phyloP scores from a whole-genome alignment of 2,797 vertebrate genomes.

The Prunella strophiata region DNA sequence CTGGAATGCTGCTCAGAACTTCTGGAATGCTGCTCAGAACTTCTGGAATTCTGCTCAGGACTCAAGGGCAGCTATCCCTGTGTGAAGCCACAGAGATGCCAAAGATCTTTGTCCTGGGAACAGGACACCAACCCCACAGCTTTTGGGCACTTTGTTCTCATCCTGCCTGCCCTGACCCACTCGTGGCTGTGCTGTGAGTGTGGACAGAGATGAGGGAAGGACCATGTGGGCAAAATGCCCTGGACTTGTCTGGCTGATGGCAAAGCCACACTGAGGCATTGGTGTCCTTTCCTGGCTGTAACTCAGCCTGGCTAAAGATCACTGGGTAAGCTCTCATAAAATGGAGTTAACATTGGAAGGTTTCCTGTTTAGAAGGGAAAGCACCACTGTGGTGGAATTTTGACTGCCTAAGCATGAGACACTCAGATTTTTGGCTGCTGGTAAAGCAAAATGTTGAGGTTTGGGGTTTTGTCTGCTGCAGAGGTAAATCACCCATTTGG shows the following conservation, averaged over 20 bases:
- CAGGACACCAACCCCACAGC: neutral
- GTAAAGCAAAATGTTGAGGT: neutral
- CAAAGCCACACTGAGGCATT: rapidly evolving
- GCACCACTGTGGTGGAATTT: neutral
- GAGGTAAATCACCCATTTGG: neutral
- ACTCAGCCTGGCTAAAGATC: neutral
- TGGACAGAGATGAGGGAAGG: neutral
- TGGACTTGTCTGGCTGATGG: neutral
- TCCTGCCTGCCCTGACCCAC: neutral
- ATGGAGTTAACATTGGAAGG: neutral
- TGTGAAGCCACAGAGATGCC: too few relatives aligned
- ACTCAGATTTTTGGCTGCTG: neutral
- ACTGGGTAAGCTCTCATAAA: neutral
- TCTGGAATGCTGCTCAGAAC: neutral
- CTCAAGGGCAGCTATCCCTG: rapidly evolving
- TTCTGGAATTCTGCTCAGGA: too few relatives aligned
- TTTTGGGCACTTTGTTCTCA: neutral
- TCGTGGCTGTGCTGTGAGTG: rapidly evolving
- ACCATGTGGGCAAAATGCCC: rapidly evolving
- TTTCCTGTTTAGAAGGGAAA: neutral
- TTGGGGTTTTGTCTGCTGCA: neutral
- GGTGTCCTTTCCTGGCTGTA: neutral
- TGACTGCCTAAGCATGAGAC: neutral
- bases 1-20: too few relatives aligned
- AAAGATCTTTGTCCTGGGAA: neutral